Base-by-base conservation (phyloP, 2,113 vertebrate genomes). In the Falcunculus frontatus region DNA sequence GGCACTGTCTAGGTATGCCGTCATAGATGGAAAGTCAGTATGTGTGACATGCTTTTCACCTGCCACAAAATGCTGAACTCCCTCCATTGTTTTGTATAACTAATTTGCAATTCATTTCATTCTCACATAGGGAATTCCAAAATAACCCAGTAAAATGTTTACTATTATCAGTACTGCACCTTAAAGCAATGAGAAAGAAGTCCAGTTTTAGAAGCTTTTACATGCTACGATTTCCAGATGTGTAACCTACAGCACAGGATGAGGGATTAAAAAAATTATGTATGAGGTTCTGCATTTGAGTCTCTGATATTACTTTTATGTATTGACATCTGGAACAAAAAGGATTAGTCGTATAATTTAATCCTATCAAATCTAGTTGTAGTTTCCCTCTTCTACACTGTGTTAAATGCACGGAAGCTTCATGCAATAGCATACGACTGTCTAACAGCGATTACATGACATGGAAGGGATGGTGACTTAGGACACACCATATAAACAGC, bases 271-370 rank as follows among this genome's bases (percentile, higher is more conserved):
- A 63, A 73, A 69, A 63, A 89, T 76, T 87, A 83, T 35, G 33
- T 14, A 82, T 64, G 86, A 49, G 30, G 67, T 64, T 87, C 59
- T 93, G n/a, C 42, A 87, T 84, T 84, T 46, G 37, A 50, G 32
- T 87, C 10, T 97, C 84, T 84, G 29, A 82, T 93, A 95, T 41
- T 87, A 72, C n/a, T 96, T 87, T 76, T 75, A 41, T 82, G n/a
- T 87, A 92, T n/a, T 92, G 74, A 93, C 67, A 74, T 68, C 86
- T 88, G 95, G 79, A 96, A 83, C 75, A 74, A 92, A 90, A 85
- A 84, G n/a, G 74, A 80, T 96, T 84, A 89, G 64, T 42, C 75
- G n/a, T 44, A 94, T 97, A 93, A 93, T 86, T 65, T 90, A 95
- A 97, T 95, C 73, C 65, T 84, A 67, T 85, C 70, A 93, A 95